A percentile compares a stretch with the other conserved stretches of the same genome.
Conservation (phyloP, 2,113 vertebrate species). For the Regulus satrapa region DNA sequence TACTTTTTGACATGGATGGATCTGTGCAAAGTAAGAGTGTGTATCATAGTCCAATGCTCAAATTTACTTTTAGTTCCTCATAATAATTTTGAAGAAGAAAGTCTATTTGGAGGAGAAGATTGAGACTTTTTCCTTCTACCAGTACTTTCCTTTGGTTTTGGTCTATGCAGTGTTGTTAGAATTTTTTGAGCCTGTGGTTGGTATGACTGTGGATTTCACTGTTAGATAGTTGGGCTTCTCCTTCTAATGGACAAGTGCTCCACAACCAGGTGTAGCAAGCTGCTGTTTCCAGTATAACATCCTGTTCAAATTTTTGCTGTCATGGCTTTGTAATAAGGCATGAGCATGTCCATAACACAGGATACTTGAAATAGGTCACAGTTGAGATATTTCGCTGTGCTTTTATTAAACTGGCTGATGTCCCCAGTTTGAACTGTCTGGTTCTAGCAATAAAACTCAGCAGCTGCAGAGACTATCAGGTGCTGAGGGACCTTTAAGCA, state of each 20-base stretch:
- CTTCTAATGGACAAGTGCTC: neutral
- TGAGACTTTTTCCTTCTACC: neutral
- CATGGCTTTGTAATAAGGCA: neutral
- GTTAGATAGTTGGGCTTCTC: neutral
- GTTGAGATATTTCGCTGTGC: constrained; percentile 14
- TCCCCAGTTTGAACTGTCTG: constrained; percentile 60
- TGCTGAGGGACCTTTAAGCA: constrained; percentile 32
- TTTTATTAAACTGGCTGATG: constrained; percentile 64
- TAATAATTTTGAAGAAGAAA: neutral
- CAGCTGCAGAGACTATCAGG: constrained; percentile 25
- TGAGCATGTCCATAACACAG: constrained; percentile 3
- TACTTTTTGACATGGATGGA: neutral
- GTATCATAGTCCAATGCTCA: fast-evolving
- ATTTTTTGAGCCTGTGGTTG: neutral
- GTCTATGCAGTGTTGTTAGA: neutral
- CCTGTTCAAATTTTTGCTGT: neutral
- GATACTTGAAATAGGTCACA: constrained; percentile 10
- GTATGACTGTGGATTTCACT: neutral
- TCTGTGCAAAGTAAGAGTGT: neutral
- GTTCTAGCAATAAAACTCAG: constrained; percentile 33
- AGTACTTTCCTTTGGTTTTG: neutral
- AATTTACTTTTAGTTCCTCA: neutral
- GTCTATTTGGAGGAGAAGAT: neutral
- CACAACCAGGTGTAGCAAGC: neutral
- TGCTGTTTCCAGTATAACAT: neutral